Percentiles rank a stretch among this genome's conserved stretches.
Evolutionary conservation across 35 echinoderm and acorn worm genomes (phyloP).

Genomic region (Heliocidaris tuberculata): DNA sequence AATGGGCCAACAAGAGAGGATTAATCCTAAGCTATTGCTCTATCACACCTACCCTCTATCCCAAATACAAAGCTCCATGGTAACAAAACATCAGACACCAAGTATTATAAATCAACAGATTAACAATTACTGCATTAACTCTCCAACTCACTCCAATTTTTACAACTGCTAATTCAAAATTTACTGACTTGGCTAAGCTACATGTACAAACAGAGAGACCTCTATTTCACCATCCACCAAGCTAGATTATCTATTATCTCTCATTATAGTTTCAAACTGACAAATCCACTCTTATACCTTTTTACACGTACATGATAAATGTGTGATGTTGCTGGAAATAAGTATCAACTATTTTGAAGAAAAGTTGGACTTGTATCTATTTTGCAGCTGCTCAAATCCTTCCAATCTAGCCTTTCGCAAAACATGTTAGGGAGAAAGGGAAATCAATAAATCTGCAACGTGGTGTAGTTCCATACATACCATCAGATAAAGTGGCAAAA

Average conservation of each 20-base stretch:
- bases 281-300: not conserved
- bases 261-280: not conserved
- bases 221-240: not conserved
- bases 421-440: not conserved
- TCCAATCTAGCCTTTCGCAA: not conserved
- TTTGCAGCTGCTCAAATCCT: not conserved
- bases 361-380: not conserved
- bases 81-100: too few relatives aligned
- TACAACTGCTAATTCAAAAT: too few relatives aligned
- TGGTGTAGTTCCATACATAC: not conserved
- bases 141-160: too few relatives aligned
- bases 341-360: not conserved
- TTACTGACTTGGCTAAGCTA: too few relatives aligned
- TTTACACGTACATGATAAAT: too few relatives aligned
- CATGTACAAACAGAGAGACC: not conserved
- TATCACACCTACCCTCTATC: too few relatives aligned
- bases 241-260: not conserved
- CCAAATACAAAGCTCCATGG: too few relatives aligned
- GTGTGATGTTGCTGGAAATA: not conserved
- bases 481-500: constrained; percentile 11
- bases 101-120: too few relatives aligned
- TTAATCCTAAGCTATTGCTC: too few relatives aligned
- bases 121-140: too few relatives aligned
- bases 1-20: too few relatives aligned
- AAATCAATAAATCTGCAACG: not conserved